Conservation (phyloP, 2,113 vertebrate species). For the Brienomyrus brachyistius region DNA sequence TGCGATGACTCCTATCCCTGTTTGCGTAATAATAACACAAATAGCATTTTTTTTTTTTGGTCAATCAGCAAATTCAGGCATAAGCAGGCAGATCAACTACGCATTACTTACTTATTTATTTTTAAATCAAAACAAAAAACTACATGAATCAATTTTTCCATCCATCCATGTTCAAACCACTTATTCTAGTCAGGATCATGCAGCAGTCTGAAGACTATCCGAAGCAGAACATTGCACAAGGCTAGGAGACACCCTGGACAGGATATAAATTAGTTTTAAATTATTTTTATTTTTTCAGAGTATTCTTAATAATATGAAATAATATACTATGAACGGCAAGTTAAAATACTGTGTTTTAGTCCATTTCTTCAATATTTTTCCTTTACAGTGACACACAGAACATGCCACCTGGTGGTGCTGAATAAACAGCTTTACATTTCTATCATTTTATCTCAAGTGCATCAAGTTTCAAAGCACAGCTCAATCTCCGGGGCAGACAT, state of each 20-base stretch:
- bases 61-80: not conserved
- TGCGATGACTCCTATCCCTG: slow-evolving; percentile 25
- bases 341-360: not conserved
- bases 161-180: not conserved
- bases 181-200: not conserved
- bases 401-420: slow-evolving; percentile 7
- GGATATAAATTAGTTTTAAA: not conserved
- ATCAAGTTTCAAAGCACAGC: slow-evolving; percentile 2
- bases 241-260: not conserved
- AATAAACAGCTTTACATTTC: slow-evolving; percentile 8
- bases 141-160: not conserved
- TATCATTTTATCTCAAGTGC: not conserved
- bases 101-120: too few relatives aligned
- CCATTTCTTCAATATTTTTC: not conserved
- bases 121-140: not conserved
- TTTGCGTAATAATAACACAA: slow-evolving; percentile 16
- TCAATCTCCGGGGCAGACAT: not conserved
- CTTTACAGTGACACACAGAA: not conserved
- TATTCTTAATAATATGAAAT: not conserved
- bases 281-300: not conserved
- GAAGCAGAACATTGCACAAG: not conserved
- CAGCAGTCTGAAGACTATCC: not conserved
- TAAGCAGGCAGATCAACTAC: not conserved
- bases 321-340: not conserved
- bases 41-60: not conserved